Evolutionary conservation across 2,888 invertebrate species (phyloP).

Genomic region (Synergus itoensis): DNA sequence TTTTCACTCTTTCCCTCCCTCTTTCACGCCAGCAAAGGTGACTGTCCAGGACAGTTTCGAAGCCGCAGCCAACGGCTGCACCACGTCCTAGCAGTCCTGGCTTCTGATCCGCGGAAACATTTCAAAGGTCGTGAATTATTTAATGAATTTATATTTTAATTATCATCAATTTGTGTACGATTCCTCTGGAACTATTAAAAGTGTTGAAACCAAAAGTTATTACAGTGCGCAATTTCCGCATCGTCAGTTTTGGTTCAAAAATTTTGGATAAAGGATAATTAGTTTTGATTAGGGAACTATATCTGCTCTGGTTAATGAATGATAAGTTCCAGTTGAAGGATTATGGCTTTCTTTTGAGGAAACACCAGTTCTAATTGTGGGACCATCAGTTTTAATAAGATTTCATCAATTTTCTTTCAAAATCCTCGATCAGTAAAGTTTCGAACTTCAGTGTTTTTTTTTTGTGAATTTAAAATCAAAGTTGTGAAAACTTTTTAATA

Average conservation of each 20-base stretch:
- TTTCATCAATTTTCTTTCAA: too few species aligned
- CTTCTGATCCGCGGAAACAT: conserved; percentile 5
- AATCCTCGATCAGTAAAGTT: too few species aligned
- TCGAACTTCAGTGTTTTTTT: background rate
- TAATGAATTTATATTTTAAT: background rate
- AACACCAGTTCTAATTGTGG: background rate
- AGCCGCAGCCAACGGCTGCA: conserved; percentile 76
- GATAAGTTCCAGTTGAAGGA: background rate
- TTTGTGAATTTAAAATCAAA: background rate
- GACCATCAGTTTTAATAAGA: background rate
- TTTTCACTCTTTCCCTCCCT: conserved; percentile 51
- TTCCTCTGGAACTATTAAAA: background rate
- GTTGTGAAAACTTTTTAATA: background rate
- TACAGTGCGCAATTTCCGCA: background rate
- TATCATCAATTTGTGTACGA: background rate
- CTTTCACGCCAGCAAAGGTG: conserved; percentile 64
- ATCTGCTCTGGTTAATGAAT: background rate
- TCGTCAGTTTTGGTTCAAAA: background rate
- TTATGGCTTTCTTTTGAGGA: background rate
- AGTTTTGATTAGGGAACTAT: background rate
- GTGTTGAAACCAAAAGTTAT: background rate
- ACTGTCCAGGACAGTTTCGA: conserved; percentile 74
- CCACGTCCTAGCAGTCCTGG: conserved; percentile 65
- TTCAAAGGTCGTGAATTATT: conserved; percentile 19
- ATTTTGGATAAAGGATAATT: background rate